A percentile compares a stretch with the other conserved stretches of the same genome.
Evolutionary conservation across 2,797 vertebrate genomes (phyloP).

Genomic region (Alca torda): DNA sequence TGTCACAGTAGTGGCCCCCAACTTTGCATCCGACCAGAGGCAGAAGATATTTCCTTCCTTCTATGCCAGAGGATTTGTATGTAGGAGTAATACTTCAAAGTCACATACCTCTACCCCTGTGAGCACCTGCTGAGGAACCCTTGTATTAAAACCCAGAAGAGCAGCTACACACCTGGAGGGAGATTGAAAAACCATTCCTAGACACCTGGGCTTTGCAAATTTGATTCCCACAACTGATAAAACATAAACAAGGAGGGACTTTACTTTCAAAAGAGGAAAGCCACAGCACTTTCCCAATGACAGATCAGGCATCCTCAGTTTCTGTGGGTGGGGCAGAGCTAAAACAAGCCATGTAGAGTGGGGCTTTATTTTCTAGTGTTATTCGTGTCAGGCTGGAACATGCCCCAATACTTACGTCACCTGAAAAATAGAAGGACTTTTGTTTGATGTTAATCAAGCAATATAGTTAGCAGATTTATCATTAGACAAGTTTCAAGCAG

Average conservation of each 20-base stretch:
- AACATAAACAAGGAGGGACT: background rate
- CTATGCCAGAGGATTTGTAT: background rate
- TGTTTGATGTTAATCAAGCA: constrained; percentile 18
- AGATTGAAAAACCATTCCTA: background rate
- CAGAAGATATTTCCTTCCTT: background rate
- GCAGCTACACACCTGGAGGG: background rate
- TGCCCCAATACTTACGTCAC: background rate
- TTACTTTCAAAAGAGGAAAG: constrained; percentile 45
- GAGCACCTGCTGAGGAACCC: constrained; percentile 25
- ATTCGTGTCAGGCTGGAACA: background rate
- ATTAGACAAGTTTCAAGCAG: background rate
- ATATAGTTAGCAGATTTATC: background rate
- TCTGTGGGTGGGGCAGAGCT: constrained; percentile 9
- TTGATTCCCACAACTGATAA: constrained; percentile 59
- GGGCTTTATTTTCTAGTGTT: background rate
- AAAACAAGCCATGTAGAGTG: background rate
- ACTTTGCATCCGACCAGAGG: background rate
- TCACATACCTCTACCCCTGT: background rate
- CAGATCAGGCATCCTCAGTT: background rate
- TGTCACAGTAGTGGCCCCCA: background rate
- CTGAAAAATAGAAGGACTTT: background rate
- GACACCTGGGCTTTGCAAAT: constrained; percentile 58
- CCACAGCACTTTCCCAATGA: background rate
- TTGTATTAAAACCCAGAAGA: background rate
- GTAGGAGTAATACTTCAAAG: background rate